These are phyloP conservation scores for Drosophila lowei DNA, from an alignment of 1,140 invertebrate genomes.

Conservation along the genomic window DNA sequence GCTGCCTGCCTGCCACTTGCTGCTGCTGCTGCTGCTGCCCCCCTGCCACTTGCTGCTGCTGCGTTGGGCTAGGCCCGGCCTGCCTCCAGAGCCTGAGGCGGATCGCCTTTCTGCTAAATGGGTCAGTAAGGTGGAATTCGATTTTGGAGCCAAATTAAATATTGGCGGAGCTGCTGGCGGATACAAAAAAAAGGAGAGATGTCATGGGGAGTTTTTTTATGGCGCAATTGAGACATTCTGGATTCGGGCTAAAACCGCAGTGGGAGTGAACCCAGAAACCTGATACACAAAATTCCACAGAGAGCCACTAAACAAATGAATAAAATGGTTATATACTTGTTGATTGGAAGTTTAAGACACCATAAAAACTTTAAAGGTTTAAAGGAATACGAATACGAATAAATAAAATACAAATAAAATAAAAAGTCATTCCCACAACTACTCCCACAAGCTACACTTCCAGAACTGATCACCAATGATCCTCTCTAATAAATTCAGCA, in stretches of 20 bases:
- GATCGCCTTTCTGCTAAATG: conserved; percentile 43
- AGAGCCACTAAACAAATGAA: too few species aligned
- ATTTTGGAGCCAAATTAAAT: conserved; percentile 73
- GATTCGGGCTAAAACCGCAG: conserved; percentile 36
- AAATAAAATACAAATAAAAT: too few species aligned
- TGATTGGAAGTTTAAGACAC: too few species aligned
- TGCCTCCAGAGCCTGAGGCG: background rate
- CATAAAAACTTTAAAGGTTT: too few species aligned
- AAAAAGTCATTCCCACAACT: too few species aligned
- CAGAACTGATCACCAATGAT: too few species aligned
- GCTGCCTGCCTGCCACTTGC: conserved; percentile 17
- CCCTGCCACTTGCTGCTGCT: conserved; percentile 43
- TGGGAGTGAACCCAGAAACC: background rate
- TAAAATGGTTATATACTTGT: too few species aligned
- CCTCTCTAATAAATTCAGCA: too few species aligned
- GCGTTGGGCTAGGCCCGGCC: conserved; percentile 49
- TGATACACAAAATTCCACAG: too few species aligned
- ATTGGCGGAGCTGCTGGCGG: conserved; percentile 34
- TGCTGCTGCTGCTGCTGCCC: conserved; percentile 6
- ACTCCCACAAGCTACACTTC: too few species aligned
- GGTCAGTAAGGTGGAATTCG: conserved; percentile 78
- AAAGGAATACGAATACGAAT: too few species aligned
- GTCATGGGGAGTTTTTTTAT: conserved; percentile 63
- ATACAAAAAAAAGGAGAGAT: conserved; percentile 48
- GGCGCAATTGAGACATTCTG: conserved; percentile 47